A percentile compares a stretch with the other conserved stretches of the same genome.
These are phyloP conservation scores for Habrosyne pyritoides DNA, from an alignment of 2,888 invertebrate species.

Conservation along the genomic window DNA sequence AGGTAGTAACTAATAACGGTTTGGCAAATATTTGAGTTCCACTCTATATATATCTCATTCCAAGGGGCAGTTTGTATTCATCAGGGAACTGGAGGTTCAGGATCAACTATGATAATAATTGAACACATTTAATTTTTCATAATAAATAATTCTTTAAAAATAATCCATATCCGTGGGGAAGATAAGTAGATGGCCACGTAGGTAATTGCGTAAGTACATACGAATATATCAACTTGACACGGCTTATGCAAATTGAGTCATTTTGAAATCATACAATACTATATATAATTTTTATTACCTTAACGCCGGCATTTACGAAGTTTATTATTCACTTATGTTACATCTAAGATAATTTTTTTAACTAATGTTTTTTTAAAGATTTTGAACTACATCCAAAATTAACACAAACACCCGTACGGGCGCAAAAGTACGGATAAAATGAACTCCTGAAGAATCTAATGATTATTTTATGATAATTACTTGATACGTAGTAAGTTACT, in stretches of 20 bases:
- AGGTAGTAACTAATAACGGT: too few relatives aligned
- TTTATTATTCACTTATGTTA: too few relatives aligned
- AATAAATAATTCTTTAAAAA: background rate
- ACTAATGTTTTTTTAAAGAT: background rate
- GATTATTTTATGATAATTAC: slow-evolving; percentile 1
- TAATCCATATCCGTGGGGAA: background rate
- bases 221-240: background rate
- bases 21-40: too few relatives aligned
- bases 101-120: slow-evolving; percentile 15
- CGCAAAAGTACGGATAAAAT: background rate
- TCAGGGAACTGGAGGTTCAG: background rate
- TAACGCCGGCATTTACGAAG: background rate
- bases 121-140: background rate
- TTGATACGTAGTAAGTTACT: background rate
- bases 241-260: background rate
- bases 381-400: background rate
- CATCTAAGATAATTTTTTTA: background rate
- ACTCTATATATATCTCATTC: too few relatives aligned
- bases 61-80: background rate
- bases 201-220: background rate
- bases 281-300: background rate
- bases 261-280: background rate
- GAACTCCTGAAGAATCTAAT: background rate
- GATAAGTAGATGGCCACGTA: background rate
- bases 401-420: background rate